Conservation (phyloP, 2,113 vertebrate species). For the Fulmarus glacialis region DNA sequence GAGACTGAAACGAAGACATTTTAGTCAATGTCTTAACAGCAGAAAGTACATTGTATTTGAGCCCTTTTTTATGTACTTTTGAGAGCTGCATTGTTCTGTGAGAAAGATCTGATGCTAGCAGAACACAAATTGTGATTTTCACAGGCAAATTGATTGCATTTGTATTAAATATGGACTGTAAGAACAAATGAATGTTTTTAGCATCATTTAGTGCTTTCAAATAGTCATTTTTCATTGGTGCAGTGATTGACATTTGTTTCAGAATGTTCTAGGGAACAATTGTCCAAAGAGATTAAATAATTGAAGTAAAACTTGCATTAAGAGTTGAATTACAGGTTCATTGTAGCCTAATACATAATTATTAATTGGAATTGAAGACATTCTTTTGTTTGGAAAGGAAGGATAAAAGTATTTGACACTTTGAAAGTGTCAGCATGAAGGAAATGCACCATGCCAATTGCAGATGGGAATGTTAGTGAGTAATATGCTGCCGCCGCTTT, state of each 20-base stretch:
- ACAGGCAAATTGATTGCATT: neutral
- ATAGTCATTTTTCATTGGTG: constrained; percentile 26
- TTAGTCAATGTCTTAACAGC: neutral
- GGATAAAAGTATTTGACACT: neutral
- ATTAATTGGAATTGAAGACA: neutral
- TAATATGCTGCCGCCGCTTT: neutral
- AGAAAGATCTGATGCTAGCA: neutral
- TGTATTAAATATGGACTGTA: neutral
- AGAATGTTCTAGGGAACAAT: constrained; percentile 15
- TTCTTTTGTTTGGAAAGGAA: neutral
- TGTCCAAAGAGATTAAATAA: constrained; percentile 21
- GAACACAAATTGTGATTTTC: neutral
- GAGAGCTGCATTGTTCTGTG: neutral
- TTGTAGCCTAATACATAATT: neutral
- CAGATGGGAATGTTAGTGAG: neutral
- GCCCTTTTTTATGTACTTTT: neutral
- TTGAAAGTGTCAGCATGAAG: neutral
- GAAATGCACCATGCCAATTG: neutral
- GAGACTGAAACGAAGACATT: neutral
- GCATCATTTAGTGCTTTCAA: constrained; percentile 5
- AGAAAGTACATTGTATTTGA: neutral
- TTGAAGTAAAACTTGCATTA: constrained; percentile 22
- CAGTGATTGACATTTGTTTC: constrained; percentile 35
- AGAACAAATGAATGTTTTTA: neutral
- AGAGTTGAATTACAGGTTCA: constrained; percentile 28